Conservation (phyloP, 2,888 invertebrate genomes). For the Amiota minor region DNA sequence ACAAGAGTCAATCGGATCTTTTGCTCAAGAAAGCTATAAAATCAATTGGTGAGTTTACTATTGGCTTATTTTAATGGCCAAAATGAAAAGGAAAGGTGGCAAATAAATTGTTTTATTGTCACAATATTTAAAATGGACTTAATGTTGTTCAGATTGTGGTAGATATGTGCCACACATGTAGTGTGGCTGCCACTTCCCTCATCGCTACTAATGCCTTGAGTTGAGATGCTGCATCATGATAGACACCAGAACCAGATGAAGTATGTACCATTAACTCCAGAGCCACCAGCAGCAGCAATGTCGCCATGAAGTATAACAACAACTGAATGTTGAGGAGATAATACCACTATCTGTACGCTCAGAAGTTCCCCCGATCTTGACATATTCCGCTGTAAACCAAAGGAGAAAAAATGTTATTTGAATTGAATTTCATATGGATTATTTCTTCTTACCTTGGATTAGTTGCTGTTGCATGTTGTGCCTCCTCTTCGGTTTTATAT, state of each 20-base stretch:
- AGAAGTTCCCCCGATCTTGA: conserved; percentile 68
- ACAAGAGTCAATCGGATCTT: conserved; percentile 70
- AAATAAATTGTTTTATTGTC: conserved; percentile 38
- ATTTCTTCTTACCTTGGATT: conserved; percentile 66
- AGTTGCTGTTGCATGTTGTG: conserved; percentile 68
- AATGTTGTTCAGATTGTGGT: conserved; percentile 43
- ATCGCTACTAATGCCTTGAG: conserved; percentile 17
- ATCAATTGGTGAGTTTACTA: conserved; percentile 66
- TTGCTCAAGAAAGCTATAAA: conserved; percentile 69
- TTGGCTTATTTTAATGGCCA: background rate
- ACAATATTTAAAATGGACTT: background rate
- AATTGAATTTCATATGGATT: background rate
- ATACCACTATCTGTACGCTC: conserved; percentile 67
- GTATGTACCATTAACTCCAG: conserved; percentile 34
- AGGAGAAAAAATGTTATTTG: background rate
- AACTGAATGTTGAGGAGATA: conserved; percentile 69
- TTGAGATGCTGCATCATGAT: conserved; percentile 21
- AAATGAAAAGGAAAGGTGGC: background rate
- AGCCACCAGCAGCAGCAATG: conserved; percentile 40
- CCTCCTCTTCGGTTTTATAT: conserved; percentile 71
- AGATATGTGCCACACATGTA: conserved; percentile 46
- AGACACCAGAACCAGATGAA: conserved; percentile 33
- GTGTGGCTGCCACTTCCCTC: conserved; percentile 13
- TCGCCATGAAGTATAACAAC: conserved; percentile 63
- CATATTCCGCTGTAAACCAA: conserved; percentile 64